Percentiles rank a stretch among this genome's conserved stretches.
Conservation (phyloP, 2,113 vertebrate genomes). For the Cranoglanis bouderius region DNA sequence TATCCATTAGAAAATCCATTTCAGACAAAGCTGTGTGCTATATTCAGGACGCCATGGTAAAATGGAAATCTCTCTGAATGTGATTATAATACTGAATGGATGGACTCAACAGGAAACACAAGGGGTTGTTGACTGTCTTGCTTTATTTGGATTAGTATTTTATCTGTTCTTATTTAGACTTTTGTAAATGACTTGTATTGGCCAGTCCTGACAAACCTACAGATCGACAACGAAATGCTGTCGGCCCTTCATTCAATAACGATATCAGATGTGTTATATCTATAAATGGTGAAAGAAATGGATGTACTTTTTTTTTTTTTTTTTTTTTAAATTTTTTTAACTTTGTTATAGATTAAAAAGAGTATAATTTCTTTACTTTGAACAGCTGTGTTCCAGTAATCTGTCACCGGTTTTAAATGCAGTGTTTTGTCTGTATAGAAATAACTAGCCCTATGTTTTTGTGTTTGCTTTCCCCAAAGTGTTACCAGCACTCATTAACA, state of each 20-base stretch:
- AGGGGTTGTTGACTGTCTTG: not conserved
- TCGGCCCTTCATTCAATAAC: not conserved
- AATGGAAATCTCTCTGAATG: conserved; percentile 18
- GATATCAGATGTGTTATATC: not conserved
- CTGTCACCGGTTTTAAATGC: not conserved
- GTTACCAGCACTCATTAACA: conserved; percentile 15
- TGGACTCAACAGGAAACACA: not conserved
- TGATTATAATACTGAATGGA: conserved; percentile 32
- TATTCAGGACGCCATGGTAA: not conserved
- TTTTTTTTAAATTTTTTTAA: not conserved
- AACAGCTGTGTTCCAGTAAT: not conserved
- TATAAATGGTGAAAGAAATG: not conserved
- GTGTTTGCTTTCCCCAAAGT: conserved; percentile 66
- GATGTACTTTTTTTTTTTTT: not conserved
- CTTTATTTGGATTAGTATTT: conserved; percentile 22
- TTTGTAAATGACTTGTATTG: not conserved
- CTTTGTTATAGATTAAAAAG: not conserved
- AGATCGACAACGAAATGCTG: not conserved
- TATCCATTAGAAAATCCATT: not conserved
- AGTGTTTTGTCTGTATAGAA: conserved; percentile 49
- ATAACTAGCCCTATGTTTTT: conserved; percentile 40
- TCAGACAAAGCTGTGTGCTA: not conserved
- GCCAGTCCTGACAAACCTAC: not conserved
- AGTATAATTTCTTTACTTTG: conserved; percentile 11
- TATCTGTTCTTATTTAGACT: conserved; percentile 2